phyloP scores from a whole-genome alignment of 2,888 invertebrate genomes.

The Nemotelus nigrinus region DNA sequence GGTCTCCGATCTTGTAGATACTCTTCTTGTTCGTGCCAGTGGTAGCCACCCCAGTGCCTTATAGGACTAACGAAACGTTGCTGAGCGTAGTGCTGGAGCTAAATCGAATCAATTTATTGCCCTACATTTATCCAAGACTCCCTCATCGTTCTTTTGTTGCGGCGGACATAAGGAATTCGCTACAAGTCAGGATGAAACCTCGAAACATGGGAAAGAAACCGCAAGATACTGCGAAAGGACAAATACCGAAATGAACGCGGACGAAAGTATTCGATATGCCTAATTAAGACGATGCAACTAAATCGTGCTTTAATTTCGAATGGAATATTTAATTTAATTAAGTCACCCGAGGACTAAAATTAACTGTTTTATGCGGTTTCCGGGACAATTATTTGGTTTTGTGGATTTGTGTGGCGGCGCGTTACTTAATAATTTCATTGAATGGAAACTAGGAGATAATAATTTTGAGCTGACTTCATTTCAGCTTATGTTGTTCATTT shows the following conservation, averaged over 20 bases:
- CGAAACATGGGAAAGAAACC: constrained; percentile 39
- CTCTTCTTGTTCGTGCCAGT: background rate
- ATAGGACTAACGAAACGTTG: background rate
- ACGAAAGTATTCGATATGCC: constrained; percentile 40
- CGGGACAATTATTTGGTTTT: background rate
- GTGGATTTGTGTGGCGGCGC: background rate
- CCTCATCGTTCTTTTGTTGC: background rate
- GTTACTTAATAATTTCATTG: background rate
- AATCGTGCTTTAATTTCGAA: constrained; percentile 45
- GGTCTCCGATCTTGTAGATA: background rate
- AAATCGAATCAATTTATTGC: constrained; percentile 49
- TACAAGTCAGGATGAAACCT: constrained; percentile 28
- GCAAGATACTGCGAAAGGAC: constrained; percentile 32
- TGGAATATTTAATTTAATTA: constrained; percentile 51
- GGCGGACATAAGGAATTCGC: constrained; percentile 34
- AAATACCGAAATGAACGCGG: constrained; percentile 10
- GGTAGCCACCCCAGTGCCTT: constrained; percentile 1
- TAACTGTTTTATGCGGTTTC: constrained; percentile 33
- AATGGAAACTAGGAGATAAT: too few relatives aligned
- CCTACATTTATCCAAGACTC: constrained; percentile 43
- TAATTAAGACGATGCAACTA: constrained; percentile 46
- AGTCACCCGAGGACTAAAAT: constrained; percentile 36
- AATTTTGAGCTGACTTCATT: too few relatives aligned
- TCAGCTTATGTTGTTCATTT: too few relatives aligned
- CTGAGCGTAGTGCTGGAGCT: constrained; percentile 28